phyloP scores from a whole-genome alignment of 2,113 vertebrate species.

The Corynorhinus townsendii region DNA sequence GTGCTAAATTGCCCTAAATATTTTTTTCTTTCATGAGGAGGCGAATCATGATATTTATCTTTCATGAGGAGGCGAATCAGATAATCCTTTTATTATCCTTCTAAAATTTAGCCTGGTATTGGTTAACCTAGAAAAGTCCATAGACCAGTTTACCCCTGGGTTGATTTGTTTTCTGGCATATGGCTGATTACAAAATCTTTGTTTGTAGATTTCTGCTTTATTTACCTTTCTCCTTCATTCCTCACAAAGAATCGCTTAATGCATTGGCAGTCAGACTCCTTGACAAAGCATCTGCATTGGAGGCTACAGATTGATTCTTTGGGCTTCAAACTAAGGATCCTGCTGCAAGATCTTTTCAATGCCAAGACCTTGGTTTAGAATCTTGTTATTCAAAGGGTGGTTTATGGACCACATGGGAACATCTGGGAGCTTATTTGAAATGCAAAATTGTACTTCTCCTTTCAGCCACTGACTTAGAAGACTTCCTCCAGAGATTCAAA shows the following conservation, averaged over 20 bases:
- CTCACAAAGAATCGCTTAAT: neutral
- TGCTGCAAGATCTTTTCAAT: neutral
- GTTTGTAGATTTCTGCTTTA: neutral
- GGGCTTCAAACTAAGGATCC: neutral
- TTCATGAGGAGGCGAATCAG: neutral
- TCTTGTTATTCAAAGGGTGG: neutral
- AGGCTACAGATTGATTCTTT: neutral
- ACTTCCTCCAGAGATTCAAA: neutral
- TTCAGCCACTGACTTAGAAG: neutral
- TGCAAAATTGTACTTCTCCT: neutral
- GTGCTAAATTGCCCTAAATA: neutral
- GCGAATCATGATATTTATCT: neutral
- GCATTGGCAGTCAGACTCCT: neutral
- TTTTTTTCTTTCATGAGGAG: neutral
- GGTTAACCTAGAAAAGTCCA: neutral
- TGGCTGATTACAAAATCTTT: neutral
- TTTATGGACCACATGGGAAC: neutral
- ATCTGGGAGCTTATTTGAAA: neutral
- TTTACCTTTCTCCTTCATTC: neutral
- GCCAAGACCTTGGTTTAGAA: neutral
- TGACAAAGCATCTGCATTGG: neutral
- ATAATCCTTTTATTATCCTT: neutral
- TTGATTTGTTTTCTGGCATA: neutral
- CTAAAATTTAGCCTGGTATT: conserved; percentile 6
- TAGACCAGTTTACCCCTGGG: neutral